These are phyloP conservation scores for Zophobas atratus DNA, from an alignment of 1,140 invertebrate genomes.

Conservation along the genomic window DNA sequence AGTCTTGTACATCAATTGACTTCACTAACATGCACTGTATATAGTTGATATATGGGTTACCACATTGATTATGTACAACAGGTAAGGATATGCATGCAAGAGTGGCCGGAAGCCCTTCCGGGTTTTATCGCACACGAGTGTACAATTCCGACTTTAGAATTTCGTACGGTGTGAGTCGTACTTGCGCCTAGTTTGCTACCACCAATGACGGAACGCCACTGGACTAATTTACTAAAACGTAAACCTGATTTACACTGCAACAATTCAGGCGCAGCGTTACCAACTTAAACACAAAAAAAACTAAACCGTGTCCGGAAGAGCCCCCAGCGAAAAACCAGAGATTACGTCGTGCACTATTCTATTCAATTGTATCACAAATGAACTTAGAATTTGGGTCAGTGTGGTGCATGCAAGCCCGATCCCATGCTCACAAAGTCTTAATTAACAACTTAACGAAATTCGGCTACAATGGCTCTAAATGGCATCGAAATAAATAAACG, in stretches of 20 bases:
- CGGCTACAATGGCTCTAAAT: slow-evolving; percentile 24
- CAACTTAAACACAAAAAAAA: neutral
- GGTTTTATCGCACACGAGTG: no score
- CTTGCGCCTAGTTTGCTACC: no score
- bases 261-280: no score
- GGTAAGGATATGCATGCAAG: slow-evolving; percentile 47
- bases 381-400: slow-evolving; percentile 17
- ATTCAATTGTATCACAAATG: slow-evolving; percentile 33
- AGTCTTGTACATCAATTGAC: slow-evolving; percentile 56
- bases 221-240: no score
- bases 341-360: slow-evolving; percentile 7
- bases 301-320: neutral
- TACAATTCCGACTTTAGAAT: no score
- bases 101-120: no score
- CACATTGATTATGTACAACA: slow-evolving; percentile 52
- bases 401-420: slow-evolving; percentile 23
- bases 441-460: slow-evolving; percentile 8
- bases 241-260: no score
- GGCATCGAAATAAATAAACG: neutral
- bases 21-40: slow-evolving; percentile 39
- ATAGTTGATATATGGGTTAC: slow-evolving; percentile 53
- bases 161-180: slow-evolving; percentile 1
- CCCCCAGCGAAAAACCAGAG: no score
- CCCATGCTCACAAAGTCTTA: slow-evolving; percentile 11
- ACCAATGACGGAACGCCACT: no score